Evolutionary conservation across 1,140 invertebrate species (phyloP), one percentile per base, ranked within the genome.

Genomic region (Zaprionus inermis): DNA sequence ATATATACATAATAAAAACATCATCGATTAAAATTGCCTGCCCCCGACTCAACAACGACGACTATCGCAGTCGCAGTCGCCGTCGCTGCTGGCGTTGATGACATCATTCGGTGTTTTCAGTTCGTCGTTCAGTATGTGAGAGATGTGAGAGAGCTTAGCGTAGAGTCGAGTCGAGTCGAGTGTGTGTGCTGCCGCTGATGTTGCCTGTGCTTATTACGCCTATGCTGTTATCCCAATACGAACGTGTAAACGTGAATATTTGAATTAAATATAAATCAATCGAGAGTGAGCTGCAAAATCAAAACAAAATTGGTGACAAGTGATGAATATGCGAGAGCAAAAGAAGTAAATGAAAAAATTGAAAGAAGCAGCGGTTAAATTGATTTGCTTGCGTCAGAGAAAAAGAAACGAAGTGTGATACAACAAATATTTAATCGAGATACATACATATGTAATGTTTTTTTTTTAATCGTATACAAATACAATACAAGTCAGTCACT

Each of bases 1-100:
- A 49, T 56, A 64, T 22, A 71, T 59, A 60, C 69, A 70, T 82
- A 86, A 72, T 64, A 77, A 88, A 79, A 88, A 83, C 80, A 89
- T 89, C 84, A 88, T 84, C 80, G 84, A 89, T 88, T 89, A 89
- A 88, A 88, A 83, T 86, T 88, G 79, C 61, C 73, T 79, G 73
- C 80, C 72, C 71, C 57, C 76, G 70, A 67, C 78, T 76, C 69
- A 61, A 49, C 75, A 69, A 72, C 78, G 79, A 79, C 69, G 57
- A 49, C 74, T 72, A 72, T 65, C 69, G 36, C 63, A 28, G 59
- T 80, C 61, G 71, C 65, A 38, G 52, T 69, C 57, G 67, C 68
- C 51, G 65, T 73, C 64, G 64, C 69, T 78, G 60, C 76, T 76
- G 30, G 67, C 84, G 81, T 80, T 81, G 84, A 88, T 88, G 84